Percentiles rank a stretch among this genome's conserved stretches.
phyloP scores from a whole-genome alignment of 2,888 invertebrate genomes.

The Spodoptera picta region DNA sequence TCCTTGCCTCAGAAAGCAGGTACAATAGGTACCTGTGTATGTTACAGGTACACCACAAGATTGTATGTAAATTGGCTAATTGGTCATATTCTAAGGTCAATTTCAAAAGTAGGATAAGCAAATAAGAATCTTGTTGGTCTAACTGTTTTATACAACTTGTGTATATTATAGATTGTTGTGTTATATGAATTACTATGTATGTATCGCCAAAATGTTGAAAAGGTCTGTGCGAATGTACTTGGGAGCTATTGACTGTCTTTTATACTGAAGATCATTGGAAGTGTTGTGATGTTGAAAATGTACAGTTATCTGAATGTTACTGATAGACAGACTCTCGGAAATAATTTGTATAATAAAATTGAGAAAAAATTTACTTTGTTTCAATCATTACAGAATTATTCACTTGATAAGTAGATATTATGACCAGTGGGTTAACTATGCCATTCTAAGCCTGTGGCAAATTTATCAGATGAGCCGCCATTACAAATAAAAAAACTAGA shows the following conservation, averaged over 20 bases:
- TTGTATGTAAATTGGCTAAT: conserved; percentile 7
- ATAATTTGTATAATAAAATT: conserved; percentile 71
- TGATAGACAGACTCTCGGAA: conserved; percentile 48
- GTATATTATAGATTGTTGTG: conserved; percentile 39
- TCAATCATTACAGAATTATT: conserved; percentile 8
- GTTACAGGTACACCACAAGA: conserved; percentile 16
- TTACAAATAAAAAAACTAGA: no score
- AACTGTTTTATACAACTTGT: conserved; percentile 30
- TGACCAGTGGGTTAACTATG: no score
- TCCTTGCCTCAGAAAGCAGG: conserved; percentile 19
- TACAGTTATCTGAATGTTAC: conserved; percentile 58
- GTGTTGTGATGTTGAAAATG: conserved; percentile 54
- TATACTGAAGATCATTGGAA: conserved; percentile 52
- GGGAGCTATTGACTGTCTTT: conserved; percentile 56
- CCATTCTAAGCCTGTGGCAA: no score
- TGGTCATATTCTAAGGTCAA: conserved; percentile 4
- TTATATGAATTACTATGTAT: conserved; percentile 41
- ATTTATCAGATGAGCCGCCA: no score
- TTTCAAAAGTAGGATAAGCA: conserved; percentile 1
- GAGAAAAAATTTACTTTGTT: conserved; percentile 18
- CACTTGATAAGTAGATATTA: no score
- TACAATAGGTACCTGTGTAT: conserved; percentile 25
- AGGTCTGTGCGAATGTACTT: conserved; percentile 43
- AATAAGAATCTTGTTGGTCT: conserved; percentile 19
- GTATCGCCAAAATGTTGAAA: conserved; percentile 48